Base-by-base conservation (phyloP, 2,888 invertebrate species). In the Eupelmus urozonus region DNA sequence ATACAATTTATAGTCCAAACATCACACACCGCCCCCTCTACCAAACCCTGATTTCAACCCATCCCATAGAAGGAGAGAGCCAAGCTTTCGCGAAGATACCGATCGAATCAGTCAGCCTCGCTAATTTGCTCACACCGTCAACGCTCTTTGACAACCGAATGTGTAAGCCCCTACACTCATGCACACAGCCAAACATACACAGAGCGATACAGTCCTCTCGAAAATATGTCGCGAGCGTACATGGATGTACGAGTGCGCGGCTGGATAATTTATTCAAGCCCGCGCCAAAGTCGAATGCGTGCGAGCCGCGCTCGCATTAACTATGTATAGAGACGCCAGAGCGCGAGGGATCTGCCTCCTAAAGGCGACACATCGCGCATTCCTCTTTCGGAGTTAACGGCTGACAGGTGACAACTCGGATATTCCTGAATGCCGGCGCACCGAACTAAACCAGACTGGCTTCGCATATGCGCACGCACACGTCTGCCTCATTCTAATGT, bases 211-310 rank as follows among this genome's bases (percentile, higher is more conserved):
- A n/a, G n/a, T n/a, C n/a, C n/a, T n/a, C n/a, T n/a, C n/a, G n/a
- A n/a, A n/a, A n/a, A n/a, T n/a, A n/a, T n/a, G n/a, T n/a, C n/a
- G n/a, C n/a, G 9, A 11, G 57, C 69, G 9, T 16, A 18, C 42
- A 18, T 25, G 42, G 34, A 57, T 55, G 23, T 57, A 25, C 57
- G 16, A 42, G 57, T 42, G 27, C 55, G 49, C 9, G 16, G 25
- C 34, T 34, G 3, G 18, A 45, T 51, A 69, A 76, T 76, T 76
- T 76, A 76, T 76, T 76, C 75, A 69, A 51, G 34, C 5, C 13
- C 18, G 40, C 49, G n/a, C 23, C 40, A 20, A 55, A 69, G 67
- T 76, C 53, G 53, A 20, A 23, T 2, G 53, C 5, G 11, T 20
- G 20, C 23, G 51, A 18, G 27, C 29, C 18, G 65, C 57, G 34